Evolutionary conservation across 2,113 vertebrate genomes (phyloP).

Genomic region (Martes martes): DNA sequence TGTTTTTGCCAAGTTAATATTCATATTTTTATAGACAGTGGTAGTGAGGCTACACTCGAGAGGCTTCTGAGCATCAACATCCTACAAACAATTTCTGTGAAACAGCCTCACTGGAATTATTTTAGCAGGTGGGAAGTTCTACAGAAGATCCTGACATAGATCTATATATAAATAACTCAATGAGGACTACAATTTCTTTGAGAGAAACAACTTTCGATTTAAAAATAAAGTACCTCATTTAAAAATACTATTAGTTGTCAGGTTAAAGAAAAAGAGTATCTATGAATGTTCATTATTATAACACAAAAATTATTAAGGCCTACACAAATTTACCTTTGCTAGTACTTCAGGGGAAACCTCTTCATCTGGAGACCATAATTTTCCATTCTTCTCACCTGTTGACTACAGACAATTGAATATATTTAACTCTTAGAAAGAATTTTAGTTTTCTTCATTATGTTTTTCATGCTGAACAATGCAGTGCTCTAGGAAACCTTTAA

Average conservation of each 20-base stretch:
- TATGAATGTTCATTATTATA: not conserved
- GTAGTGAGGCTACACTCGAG: not conserved
- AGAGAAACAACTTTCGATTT: conserved; percentile 14
- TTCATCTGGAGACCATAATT: conserved; percentile 97
- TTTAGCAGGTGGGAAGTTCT: not conserved
- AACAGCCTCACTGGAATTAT: not conserved
- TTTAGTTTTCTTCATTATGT: not conserved
- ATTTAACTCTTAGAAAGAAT: conserved; percentile 60
- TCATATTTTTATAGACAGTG: not conserved
- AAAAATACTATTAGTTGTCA: conserved; percentile 15
- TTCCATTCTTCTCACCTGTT: conserved; percentile 97
- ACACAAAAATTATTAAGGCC: not conserved
- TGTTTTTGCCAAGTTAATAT: conserved; percentile 4
- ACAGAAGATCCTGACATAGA: not conserved
- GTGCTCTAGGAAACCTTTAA: not conserved
- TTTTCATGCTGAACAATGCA: conserved; percentile 13
- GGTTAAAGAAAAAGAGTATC: not conserved
- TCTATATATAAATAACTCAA: not conserved
- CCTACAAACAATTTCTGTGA: not conserved
- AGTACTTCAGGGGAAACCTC: conserved; percentile 98
- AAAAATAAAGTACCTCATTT: conserved; percentile 11
- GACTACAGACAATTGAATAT: conserved; percentile 86
- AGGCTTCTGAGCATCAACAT: not conserved
- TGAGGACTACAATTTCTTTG: not conserved
- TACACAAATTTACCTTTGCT: conserved; percentile 89